Conservation (phyloP, 2,113 vertebrate genomes). For the Cryptotis parvus region DNA sequence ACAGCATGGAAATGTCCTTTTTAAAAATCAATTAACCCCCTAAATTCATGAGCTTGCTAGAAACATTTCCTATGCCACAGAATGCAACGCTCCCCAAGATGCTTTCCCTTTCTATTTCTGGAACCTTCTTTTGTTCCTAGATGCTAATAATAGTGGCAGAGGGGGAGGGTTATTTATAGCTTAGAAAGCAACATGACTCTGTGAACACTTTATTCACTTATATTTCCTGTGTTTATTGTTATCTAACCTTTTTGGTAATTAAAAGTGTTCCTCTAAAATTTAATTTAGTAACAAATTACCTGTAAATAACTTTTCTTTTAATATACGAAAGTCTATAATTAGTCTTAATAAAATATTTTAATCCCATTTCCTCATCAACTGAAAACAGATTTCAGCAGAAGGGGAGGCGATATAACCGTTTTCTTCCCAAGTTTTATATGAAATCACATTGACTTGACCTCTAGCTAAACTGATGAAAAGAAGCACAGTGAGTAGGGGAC, state of each 20-base stretch:
- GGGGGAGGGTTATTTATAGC: conserved; percentile 92
- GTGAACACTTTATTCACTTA: conserved; percentile 93
- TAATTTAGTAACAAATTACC: conserved; percentile 88
- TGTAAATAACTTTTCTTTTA: conserved; percentile 88
- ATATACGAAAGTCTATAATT: conserved; percentile 84
- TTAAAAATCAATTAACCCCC: conserved; percentile 85
- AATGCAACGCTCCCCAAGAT: conserved; percentile 90
- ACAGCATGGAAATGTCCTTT: conserved; percentile 87
- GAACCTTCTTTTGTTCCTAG: conserved; percentile 96
- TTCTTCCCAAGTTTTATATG: conserved; percentile 70
- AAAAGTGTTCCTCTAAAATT: conserved; percentile 86
- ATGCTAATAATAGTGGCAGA: conserved; percentile 94
- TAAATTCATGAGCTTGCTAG: conserved; percentile 84
- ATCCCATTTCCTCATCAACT: conserved; percentile 80
- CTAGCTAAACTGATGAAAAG: conserved; percentile 8
- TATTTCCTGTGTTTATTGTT: conserved; percentile 94
- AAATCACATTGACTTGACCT: conserved; percentile 41
- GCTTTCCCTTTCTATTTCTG: conserved; percentile 92
- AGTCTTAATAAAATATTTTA: conserved; percentile 75
- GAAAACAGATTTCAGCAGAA: conserved; percentile 77
- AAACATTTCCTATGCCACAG: conserved; percentile 88
- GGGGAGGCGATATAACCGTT: neutral
- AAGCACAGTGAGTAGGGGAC: too few species aligned
- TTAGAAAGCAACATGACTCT: conserved; percentile 87
- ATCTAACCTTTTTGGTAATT: conserved; percentile 85